Evolutionary conservation across 2,888 invertebrate species (phyloP), one percentile per base, ranked within the genome.

Genomic region (Drosophila pegasa): DNA sequence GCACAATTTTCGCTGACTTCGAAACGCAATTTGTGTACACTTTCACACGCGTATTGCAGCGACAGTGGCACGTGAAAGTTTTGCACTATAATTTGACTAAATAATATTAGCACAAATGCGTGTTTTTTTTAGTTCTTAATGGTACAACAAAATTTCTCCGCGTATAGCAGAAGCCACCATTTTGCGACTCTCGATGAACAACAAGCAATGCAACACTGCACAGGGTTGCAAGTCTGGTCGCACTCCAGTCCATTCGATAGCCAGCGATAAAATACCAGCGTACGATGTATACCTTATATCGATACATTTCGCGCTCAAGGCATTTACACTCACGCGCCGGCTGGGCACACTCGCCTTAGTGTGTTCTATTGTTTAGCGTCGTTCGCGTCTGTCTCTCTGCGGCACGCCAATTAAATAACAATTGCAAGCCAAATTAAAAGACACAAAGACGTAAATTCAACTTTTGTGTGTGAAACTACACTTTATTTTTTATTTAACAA

Each of bases 121-220:
- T 78, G 75, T 76, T 85, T 88, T 87, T 76, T 71, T 43, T 69
- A 68, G 80, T 81, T 89, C 69, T 80, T 82, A 87, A 80, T 83
- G 69, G 74, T 85, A 73, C 73, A 75, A 78, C 79, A 77, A 80
- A 89, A 89, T 88, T 88, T 89, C 88, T 88, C 87, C 88, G 89
- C 87, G 87, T 88, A 87, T 86, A 78, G 78, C 74, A 87, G 86
- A 87, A 88, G 88, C 88, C 89, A 89, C 89, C 89, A 88, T 88
- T 88, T 88, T 88, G 88, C 89, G 84, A 81, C 77, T 80, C 76
- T 75, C 75, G 75, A 84, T 75, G 72, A 81, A 81, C 78, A 78
- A 75, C 75, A 75, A 71, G 35, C 67, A 43, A 75, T 72, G 72
- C 75, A 75, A 72, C 75, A 40, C 76, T 88, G 82, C 50, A 62